Conservation (phyloP, 2,113 vertebrate species). For the Oncorhynchus gorbuscha region DNA sequence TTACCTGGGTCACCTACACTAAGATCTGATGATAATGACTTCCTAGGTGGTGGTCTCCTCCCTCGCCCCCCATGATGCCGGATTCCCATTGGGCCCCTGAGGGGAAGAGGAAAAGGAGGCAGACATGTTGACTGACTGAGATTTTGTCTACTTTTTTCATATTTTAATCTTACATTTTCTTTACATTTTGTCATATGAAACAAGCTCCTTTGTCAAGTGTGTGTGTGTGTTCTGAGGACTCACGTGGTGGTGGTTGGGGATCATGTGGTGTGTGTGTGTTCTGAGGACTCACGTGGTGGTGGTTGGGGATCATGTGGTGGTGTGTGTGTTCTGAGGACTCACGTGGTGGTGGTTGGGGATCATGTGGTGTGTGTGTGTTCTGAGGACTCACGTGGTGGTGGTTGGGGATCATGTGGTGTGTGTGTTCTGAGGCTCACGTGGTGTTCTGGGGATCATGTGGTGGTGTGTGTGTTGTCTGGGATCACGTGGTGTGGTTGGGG, state of each 20-base stretch:
- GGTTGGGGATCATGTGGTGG: no score
- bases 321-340: slow-evolving; percentile 44
- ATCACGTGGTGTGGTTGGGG: no score
- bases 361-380: slow-evolving; percentile 49
- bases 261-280: slow-evolving; percentile 70
- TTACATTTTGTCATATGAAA: no score
- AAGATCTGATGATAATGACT: slow-evolving; percentile 89
- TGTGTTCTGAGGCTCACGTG: no score
- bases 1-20: slow-evolving; percentile 89
- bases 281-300: no score
- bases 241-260: slow-evolving; percentile 90
- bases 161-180: neutral
- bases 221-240: slow-evolving; percentile 15
- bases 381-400: no score
- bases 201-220: slow-evolving; percentile 30
- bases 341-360: slow-evolving; percentile 91
- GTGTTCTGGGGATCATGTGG: no score
- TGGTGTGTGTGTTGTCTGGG: no score
- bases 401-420: no score
- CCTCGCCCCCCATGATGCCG: slow-evolving; percentile 87
- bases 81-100: slow-evolving; percentile 86
- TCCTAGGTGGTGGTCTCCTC: slow-evolving; percentile 86
- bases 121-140: neutral
- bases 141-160: neutral
- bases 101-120: slow-evolving; percentile 26